A percentile compares a stretch with the other conserved stretches of the same genome.
Evolutionary conservation across 2,113 vertebrate species (phyloP).

Genomic region (Crotalus tigris): DNA sequence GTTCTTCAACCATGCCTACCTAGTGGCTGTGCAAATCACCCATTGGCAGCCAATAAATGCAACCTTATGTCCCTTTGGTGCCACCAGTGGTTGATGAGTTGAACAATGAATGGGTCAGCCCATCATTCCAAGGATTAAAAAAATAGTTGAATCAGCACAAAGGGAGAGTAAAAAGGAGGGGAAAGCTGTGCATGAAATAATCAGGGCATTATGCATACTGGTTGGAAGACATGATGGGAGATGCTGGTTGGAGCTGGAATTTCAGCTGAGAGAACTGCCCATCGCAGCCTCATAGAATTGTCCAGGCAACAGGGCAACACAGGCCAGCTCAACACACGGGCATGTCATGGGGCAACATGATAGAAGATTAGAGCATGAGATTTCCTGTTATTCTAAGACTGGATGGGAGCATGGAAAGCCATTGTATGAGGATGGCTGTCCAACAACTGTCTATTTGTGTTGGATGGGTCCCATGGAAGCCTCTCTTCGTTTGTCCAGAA

Average conservation of each 20-base stretch:
- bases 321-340: background rate
- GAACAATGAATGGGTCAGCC: background rate
- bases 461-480: background rate
- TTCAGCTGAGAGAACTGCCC: background rate
- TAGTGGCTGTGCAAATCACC: background rate
- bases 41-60: background rate
- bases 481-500: background rate
- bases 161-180: background rate
- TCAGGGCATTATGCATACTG: background rate
- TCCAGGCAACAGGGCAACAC: background rate
- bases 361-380: background rate
- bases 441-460: background rate
- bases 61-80: background rate
- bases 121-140: background rate
- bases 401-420: background rate
- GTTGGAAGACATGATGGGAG: background rate
- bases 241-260: background rate
- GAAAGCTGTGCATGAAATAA: background rate
- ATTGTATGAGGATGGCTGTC: background rate
- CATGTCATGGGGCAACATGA: background rate
- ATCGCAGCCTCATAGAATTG: background rate
- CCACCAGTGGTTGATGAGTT: background rate
- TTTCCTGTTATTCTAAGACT: background rate
- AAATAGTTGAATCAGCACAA: background rate
- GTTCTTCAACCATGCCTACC: background rate